These are phyloP conservation scores for Coelopa pilipes DNA, from an alignment of 2,888 invertebrate genomes.

Conservation along the genomic window DNA sequence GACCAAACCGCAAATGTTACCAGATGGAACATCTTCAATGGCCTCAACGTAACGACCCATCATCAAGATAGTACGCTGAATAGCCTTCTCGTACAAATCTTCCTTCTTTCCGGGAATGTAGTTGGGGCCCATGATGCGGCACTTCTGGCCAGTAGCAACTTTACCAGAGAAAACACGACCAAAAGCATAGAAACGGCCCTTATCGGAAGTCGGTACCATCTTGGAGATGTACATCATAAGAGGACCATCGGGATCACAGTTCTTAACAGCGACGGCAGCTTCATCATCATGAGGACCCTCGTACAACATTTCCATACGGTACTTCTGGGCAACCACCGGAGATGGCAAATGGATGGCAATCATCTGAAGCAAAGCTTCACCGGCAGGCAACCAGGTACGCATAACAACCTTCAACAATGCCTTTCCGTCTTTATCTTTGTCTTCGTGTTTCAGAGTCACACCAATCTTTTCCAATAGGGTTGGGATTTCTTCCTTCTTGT, in stretches of 20 bases:
- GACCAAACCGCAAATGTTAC: conserved; percentile 99
- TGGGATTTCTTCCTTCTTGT: conserved; percentile 93
- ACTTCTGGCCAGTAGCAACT: conserved; percentile 89
- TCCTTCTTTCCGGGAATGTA: conserved; percentile 98
- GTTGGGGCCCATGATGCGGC: conserved; percentile 99
- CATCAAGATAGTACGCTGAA: conserved; percentile 99
- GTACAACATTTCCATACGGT: conserved; percentile 99
- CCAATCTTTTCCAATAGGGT: conserved; percentile 89
- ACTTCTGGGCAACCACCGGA: conserved; percentile 98
- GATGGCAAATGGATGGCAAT: conserved; percentile 99
- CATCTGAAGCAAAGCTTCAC: conserved; percentile 99
- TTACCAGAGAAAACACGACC: conserved; percentile 99
- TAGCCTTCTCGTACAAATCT: conserved; percentile 98
- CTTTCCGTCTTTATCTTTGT: conserved; percentile 96
- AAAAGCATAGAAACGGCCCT: conserved; percentile 99
- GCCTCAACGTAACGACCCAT: conserved; percentile 99
- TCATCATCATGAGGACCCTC: conserved; percentile 98
- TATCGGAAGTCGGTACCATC: conserved; percentile 99
- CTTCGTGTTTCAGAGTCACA: conserved; percentile 92
- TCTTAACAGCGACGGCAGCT: conserved; percentile 90
- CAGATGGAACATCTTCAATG: conserved; percentile 98
- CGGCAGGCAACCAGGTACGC: conserved; percentile 99
- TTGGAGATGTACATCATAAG: conserved; percentile 99
- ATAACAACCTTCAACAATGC: conserved; percentile 96
- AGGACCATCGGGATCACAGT: conserved; percentile 95